Base-by-base conservation (phyloP, 2,797 vertebrate species). In the Rhabdophis nuchalis region DNA sequence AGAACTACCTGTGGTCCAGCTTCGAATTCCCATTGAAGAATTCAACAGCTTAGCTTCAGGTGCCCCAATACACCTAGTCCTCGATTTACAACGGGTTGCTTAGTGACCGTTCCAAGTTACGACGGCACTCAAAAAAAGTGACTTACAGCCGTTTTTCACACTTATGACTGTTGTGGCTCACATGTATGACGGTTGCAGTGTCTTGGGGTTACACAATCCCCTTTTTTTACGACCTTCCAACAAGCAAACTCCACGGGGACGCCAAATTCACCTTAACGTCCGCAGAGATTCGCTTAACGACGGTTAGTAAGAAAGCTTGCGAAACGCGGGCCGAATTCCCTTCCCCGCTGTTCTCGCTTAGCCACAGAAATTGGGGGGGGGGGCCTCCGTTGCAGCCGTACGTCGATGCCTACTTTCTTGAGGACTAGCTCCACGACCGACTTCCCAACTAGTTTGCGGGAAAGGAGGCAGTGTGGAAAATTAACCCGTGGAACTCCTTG, bases 351-450 rank as follows among this genome's bases (percentile, higher is more conserved):
- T 64, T 64, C 61, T n/a, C 29, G 5, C 61, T 64, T 64, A n/a
- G 61, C 61, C 2, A n/a, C 5, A n/a, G 29, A n/a, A n/a, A 64
- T 64, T 14, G 13, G 8, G 61, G 11, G 27, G n/a, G n/a, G n/a
- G n/a, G n/a, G n/a, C n/a, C 61, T 64, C 61, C 1, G 13, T 64
- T 13, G 11, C 1, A 11, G 60, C 14, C 4, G 1, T n/a, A 64
- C 0, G 29, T 6, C 12, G 4, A 14, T 29, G 29, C 12, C 61
- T 64, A 14, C 29, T 0, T 0, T 6, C 3, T 14, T 14, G 61
- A 64, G 29, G 61, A 64, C 12, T n/a, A 64, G 29, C 29, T 14
- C 12, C 61, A n/a, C 41, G 3, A 41, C 2, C 3, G 16, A 9
- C 18, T 77, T 77, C 68, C n/a, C 68, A 36, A 36, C 32, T 36